Base-by-base conservation (phyloP, 2,113 vertebrate species). In the Turnix velox region DNA sequence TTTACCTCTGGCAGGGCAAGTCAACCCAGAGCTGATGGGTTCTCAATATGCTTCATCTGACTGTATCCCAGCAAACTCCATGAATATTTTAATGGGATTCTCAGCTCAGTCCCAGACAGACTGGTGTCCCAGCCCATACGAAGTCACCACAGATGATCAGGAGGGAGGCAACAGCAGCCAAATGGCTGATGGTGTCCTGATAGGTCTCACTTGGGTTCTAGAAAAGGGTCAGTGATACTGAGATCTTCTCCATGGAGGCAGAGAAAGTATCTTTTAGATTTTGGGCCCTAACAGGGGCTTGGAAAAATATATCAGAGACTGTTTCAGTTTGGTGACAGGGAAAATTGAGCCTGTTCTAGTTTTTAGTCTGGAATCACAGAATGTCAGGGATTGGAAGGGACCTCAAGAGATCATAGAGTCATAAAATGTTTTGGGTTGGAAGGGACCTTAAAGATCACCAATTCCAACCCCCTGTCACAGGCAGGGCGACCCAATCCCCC, bases 81-180 rank as follows among this genome's bases (percentile, higher is more conserved):
- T 5, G 33, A 67, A 42, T 5, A 15, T 81, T 87, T 54, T 45
- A 20, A 23, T 42, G 33, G 37, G 35, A 75, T 3, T 54, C 31
- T 75, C 43, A 75, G 58, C 76, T 72, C 46, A 55, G 39, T 40
- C 28, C 48, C 57, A 18, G 33, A 5, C 14, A 33, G 46, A 31
- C 12, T 68, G 49, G 7, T 69, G 73, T 42, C 48, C 48, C 51
- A 74, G 30, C 49, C 71, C 39, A 63, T 35, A 24, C 66, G 24
- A 25, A 31, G 17, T 17, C 69, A 57, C 17, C 33, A 43, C 24
- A 68, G 20, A 22, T 7, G 33, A 54, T 9, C 45, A 68, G 35
- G 61, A 81, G 31, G 7, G 20, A 8, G 78, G 2, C 23, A 59
- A 3, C n/a, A 45, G 35, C 0, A 3, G 24, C 27, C 0, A 3